A percentile compares a stretch with the other conserved stretches of the same genome.
phyloP scores from a whole-genome alignment of 2,797 vertebrate genomes.

The Halcyon smyrnensis region DNA sequence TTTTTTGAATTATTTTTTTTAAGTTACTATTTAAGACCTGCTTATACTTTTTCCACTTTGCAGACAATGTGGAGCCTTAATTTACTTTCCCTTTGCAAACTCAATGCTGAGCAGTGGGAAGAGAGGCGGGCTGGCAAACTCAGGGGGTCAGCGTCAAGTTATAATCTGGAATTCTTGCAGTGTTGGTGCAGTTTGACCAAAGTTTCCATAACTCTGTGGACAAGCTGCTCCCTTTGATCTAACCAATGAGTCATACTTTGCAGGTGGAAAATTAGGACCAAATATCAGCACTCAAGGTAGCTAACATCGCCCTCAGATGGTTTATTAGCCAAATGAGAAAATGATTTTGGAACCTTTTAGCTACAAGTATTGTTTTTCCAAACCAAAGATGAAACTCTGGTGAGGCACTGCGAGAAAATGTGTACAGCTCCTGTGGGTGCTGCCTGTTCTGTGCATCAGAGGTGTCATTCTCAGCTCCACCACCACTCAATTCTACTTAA shows the following conservation, averaged over 20 bases:
- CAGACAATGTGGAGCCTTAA: background rate
- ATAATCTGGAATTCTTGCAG: background rate
- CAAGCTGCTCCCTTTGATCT: background rate
- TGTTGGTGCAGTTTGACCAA: background rate
- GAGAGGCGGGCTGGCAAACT: background rate
- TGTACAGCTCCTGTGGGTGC: background rate
- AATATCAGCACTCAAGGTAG: background rate
- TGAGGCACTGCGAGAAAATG: background rate
- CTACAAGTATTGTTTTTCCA: background rate
- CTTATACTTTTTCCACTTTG: background rate
- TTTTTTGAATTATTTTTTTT: background rate
- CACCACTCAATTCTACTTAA: background rate
- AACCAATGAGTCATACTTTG: background rate
- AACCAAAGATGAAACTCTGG: background rate
- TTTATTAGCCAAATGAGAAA: background rate
- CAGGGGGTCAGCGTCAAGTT: background rate
- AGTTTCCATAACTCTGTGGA: accelerated
- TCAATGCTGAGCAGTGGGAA: background rate
- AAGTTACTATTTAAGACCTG: background rate
- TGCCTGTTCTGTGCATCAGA: background rate
- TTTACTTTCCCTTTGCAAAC: background rate
- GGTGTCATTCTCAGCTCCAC: background rate
- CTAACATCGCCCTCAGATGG: background rate
- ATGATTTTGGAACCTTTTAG: background rate
- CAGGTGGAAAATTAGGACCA: background rate